Percentiles rank a stretch among this genome's conserved stretches.
Conservation (phyloP, 2,797 vertebrate species). For the Benthosema pterotum region DNA sequence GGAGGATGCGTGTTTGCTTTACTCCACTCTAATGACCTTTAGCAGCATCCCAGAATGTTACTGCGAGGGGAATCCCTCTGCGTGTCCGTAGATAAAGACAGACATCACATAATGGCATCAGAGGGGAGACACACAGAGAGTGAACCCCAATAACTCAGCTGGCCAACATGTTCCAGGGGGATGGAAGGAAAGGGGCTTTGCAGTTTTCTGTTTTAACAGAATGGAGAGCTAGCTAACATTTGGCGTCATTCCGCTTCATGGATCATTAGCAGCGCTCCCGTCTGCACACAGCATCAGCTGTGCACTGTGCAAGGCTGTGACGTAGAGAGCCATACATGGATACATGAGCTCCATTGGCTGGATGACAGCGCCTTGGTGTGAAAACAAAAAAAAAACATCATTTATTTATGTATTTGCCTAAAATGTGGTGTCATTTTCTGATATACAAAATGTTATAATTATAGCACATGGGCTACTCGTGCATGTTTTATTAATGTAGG, state of each 20-base stretch:
- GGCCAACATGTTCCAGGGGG: neutral
- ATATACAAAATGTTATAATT: neutral
- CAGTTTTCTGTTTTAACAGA: slow-evolving; percentile 25
- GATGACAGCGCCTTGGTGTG: slow-evolving; percentile 17
- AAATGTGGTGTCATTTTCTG: neutral
- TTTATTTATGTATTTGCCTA: slow-evolving; percentile 13
- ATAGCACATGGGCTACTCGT: too few relatives aligned
- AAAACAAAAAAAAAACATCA: neutral
- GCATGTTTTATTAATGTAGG: too few relatives aligned
- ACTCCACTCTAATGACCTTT: slow-evolving; percentile 73
- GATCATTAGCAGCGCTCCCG: slow-evolving; percentile 69
- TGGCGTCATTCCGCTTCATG: slow-evolving; percentile 71
- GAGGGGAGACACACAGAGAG: neutral
- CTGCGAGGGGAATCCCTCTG: slow-evolving; percentile 72
- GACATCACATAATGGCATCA: slow-evolving; percentile 17
- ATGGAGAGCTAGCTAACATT: slow-evolving; percentile 66
- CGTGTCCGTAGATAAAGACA: slow-evolving; percentile 48
- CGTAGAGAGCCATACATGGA: slow-evolving; percentile 77
- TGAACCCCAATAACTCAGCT: neutral
- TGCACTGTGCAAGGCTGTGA: slow-evolving; percentile 70
- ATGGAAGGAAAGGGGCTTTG: neutral
- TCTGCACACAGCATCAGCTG: slow-evolving; percentile 76
- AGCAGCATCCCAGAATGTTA: slow-evolving; percentile 59
- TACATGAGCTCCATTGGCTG: slow-evolving; percentile 48
- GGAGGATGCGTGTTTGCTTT: neutral